phyloP scores from a whole-genome alignment of 2,113 vertebrate genomes.

The Ictalurus punctatus region DNA sequence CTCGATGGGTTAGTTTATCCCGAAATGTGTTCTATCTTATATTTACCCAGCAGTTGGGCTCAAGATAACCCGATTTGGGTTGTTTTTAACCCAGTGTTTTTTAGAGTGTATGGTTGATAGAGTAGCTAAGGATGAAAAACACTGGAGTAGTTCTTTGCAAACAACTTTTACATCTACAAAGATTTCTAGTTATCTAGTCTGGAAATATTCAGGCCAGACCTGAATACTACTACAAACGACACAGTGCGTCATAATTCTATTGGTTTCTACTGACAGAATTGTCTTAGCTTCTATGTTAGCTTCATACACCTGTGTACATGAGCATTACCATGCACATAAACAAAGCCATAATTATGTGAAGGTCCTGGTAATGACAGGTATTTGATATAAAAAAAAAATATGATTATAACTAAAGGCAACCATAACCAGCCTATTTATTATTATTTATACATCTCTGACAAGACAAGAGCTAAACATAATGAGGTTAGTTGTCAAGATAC shows the following conservation, averaged over 20 bases:
- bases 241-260: background rate
- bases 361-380: background rate
- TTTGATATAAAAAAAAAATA: background rate
- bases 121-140: background rate
- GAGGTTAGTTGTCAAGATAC: constrained; percentile 57
- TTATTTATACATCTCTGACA: constrained; percentile 58
- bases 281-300: background rate
- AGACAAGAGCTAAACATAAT: constrained; percentile 50
- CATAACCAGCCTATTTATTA: constrained; percentile 34
- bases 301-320: background rate
- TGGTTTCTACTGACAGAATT: background rate
- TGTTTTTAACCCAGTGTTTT: no score
- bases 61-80: no score
- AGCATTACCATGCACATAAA: background rate
- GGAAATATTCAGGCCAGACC: background rate
- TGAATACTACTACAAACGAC: background rate
- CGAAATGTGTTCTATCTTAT: no score
- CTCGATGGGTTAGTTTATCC: no score
- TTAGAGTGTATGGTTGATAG: no score
- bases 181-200: background rate
- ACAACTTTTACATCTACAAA: background rate
- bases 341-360: background rate
- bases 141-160: background rate
- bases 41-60: no score
- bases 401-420: constrained; percentile 28